A percentile compares a stretch with the other conserved stretches of the same genome.
These are phyloP conservation scores for Knipowitschia caucasica DNA, from an alignment of 2,797 vertebrate species.

Conservation along the genomic window DNA sequence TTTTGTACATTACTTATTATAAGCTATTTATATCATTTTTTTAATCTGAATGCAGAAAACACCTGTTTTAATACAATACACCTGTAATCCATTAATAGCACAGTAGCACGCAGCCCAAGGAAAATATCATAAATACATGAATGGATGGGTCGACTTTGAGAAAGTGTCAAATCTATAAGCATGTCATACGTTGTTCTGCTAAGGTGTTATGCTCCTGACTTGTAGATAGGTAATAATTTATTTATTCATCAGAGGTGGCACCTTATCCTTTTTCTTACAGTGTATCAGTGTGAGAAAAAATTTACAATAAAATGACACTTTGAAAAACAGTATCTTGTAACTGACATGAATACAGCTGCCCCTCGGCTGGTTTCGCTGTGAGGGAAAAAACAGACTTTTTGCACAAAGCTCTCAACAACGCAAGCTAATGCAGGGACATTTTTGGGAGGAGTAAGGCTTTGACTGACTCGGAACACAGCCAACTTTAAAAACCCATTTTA, in stretches of 20 bases:
- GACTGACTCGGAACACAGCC: conserved; percentile 11
- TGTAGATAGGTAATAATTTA: not conserved
- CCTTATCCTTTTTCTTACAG: too few species aligned
- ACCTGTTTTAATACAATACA: too few species aligned
- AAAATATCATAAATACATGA: not conserved
- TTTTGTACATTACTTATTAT: too few species aligned
- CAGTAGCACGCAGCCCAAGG: not conserved
- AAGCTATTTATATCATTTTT: too few species aligned
- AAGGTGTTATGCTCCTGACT: not conserved
- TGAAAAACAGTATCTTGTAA: conserved; percentile 9
- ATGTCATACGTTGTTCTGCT: not conserved
- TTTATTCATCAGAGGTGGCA: conserved; percentile 2
- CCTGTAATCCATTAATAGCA: not conserved
- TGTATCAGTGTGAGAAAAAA: conserved; percentile 11
- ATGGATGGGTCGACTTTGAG: not conserved
- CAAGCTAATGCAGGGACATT: conserved; percentile 10
- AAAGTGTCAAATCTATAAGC: not conserved
- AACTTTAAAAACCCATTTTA: conserved; percentile 34
- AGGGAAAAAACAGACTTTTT: conserved; percentile 10
- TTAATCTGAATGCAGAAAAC: too few species aligned
- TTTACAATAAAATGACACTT: not conserved
- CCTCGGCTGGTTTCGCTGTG: conserved; percentile 9
- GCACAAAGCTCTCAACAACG: conserved; percentile 1
- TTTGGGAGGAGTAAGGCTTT: conserved; percentile 37
- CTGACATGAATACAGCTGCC: conserved; percentile 9